Percentiles rank a stretch among this genome's conserved stretches.
Evolutionary conservation across 1,140 invertebrate genomes (phyloP).

Genomic region (Apis florea): DNA sequence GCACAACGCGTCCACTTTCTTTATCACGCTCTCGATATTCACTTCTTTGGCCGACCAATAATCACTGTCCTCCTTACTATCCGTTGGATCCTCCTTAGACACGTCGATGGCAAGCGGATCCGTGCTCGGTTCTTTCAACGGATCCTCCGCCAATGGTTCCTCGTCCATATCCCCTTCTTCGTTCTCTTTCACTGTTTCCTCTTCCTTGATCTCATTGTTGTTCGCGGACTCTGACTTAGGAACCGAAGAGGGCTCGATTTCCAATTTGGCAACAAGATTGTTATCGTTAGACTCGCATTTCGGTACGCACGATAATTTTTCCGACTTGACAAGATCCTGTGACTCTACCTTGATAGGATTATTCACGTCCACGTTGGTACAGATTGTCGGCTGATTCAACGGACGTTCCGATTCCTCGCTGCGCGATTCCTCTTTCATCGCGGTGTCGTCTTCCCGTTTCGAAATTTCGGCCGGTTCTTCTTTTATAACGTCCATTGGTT

Average conservation of each 20-base stretch:
- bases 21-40: slow-evolving; percentile 89
- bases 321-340: slow-evolving; percentile 31
- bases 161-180: slow-evolving; percentile 65
- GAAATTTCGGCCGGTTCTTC: slow-evolving; percentile 46
- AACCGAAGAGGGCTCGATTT: slow-evolving; percentile 38
- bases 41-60: slow-evolving; percentile 89
- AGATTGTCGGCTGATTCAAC: neutral
- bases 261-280: slow-evolving; percentile 36
- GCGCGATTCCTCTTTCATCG: slow-evolving; percentile 43
- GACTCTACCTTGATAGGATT: slow-evolving; percentile 46
- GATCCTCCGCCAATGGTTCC: slow-evolving; percentile 64
- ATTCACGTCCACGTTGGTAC: slow-evolving; percentile 17
- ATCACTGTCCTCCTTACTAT: slow-evolving; percentile 86
- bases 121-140: slow-evolving; percentile 58
- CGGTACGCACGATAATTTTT: slow-evolving; percentile 17
- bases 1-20: slow-evolving; percentile 86
- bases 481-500: slow-evolving; percentile 51
- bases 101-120: slow-evolving; percentile 68
- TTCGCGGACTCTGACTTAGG: slow-evolving; percentile 33
- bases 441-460: slow-evolving; percentile 41
- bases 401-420: slow-evolving; percentile 62
- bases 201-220: slow-evolving; percentile 54
- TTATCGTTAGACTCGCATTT: slow-evolving; percentile 13
- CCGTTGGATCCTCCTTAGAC: slow-evolving; percentile 78
- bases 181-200: slow-evolving; percentile 53